These are phyloP conservation scores for Benitochromis conjunctus DNA, from an alignment of 2,113 vertebrate genomes.

Conservation along the genomic window DNA sequence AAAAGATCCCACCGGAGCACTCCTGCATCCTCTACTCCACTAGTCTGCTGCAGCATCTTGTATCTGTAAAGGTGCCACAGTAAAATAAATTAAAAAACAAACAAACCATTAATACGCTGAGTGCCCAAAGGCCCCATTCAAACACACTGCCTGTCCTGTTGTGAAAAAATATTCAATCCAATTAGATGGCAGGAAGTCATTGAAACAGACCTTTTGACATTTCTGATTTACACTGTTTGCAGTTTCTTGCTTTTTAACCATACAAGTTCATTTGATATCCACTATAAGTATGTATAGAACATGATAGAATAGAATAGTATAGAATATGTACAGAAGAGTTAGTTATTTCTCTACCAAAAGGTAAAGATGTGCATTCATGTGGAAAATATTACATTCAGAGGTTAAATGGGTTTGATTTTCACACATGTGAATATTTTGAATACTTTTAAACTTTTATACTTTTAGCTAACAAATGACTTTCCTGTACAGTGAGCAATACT, in stretches of 20 bases:
- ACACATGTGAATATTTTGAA: neutral
- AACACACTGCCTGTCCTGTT: neutral
- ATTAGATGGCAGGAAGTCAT: neutral
- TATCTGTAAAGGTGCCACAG: constrained; percentile 38
- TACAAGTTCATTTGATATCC: neutral
- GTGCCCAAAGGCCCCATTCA: neutral
- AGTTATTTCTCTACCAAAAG: neutral
- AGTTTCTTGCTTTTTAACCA: neutral
- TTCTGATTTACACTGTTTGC: neutral
- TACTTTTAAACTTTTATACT: neutral
- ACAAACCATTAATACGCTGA: neutral
- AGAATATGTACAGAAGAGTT: neutral
- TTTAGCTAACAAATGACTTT: neutral
- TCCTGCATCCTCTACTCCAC: constrained; percentile 65
- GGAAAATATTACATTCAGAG: neutral
- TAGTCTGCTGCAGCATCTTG: constrained; percentile 69
- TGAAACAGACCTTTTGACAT: neutral
- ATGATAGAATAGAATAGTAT: too few relatives aligned
- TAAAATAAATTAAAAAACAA: neutral
- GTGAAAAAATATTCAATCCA: neutral
- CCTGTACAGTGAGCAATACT: neutral
- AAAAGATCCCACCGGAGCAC: constrained; percentile 70
- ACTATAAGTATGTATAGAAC: neutral
- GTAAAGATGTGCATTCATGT: neutral
- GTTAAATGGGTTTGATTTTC: neutral